Base-by-base conservation (phyloP, 2,888 invertebrate genomes). In the Parthenolecanium corni region DNA sequence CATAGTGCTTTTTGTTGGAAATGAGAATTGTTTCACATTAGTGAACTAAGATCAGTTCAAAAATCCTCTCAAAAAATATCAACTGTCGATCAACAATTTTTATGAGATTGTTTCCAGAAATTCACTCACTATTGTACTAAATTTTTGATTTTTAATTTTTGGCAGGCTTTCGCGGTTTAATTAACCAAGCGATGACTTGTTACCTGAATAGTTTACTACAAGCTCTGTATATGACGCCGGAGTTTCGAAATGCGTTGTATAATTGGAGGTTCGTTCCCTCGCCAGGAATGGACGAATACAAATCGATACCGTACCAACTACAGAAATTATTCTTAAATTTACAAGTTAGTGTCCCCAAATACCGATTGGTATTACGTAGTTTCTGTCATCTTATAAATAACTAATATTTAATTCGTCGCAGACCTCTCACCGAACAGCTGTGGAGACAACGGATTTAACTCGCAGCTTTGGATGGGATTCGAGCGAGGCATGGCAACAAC, bases 141-240 rank as follows among this genome's bases (percentile, higher is more conserved):
- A 23, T 21, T 49, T 5, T 23, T 46, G 11, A 11, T 46, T 46
- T 20, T 23, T 2, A 44, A 14, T 36, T 47, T 3, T 40, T 23
- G 4, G 21, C 70, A 76, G 80, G 76, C 65, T 87, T 84, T 73
- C 86, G 89, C 11, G 90, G 89, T 38, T 76, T 90, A 54, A 88
- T 89, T 9, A 90, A 90, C 73, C 88, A 90, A 73, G 90, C 90
- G 1, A 92, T 91, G 90, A 92, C 91, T 0, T 92, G 92, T 72
- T 92, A 92, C 72, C 77, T 92, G 64, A 92, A 92, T 75, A 89
- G 89, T 74, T 76, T 92, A 51, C 76, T 92, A 23, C 92, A 92
- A 75, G 86, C 90, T 0, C 76, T 92, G 4, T 92, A 81, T 71
- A 92, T 92, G 89, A 92, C 91, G 1, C 92, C 92, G 1, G 91